These are phyloP conservation scores for Amia ocellicauda DNA, from an alignment of 2,113 vertebrate species.

Conservation along the genomic window DNA sequence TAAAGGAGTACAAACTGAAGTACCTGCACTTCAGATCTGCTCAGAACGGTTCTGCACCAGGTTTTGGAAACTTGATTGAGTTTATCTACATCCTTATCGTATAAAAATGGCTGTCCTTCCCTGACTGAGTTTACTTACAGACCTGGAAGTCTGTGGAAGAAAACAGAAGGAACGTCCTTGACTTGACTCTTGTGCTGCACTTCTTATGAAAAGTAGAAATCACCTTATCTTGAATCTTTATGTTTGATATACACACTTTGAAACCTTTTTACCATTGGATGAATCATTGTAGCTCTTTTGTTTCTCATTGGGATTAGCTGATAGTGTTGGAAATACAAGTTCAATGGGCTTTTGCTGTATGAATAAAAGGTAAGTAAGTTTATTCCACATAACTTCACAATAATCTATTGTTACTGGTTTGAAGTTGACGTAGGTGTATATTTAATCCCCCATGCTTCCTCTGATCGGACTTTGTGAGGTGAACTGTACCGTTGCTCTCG, in stretches of 20 bases:
- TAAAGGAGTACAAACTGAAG: no score
- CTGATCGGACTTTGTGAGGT: slow-evolving; percentile 11
- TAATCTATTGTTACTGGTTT: no score
- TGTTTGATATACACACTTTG: neutral
- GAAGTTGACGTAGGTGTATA: no score
- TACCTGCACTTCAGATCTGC: no score
- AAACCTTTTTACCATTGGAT: slow-evolving; percentile 19
- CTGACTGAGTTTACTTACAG: neutral
- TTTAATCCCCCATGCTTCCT: no score
- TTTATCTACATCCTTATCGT: slow-evolving; percentile 9
- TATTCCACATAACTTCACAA: no score
- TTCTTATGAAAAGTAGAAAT: neutral
- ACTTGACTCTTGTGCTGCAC: slow-evolving; percentile 17
- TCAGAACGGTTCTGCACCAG: no score
- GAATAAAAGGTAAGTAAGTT: no score
- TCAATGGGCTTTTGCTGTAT: no score
- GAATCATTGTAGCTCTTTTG: no score
- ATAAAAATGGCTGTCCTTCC: neutral
- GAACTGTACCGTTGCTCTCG: slow-evolving; percentile 23
- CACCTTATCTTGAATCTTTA: neutral
- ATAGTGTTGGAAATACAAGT: no score
- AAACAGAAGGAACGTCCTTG: slow-evolving; percentile 8
- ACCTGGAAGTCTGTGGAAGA: neutral
- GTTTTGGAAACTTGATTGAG: slow-evolving; percentile 1
- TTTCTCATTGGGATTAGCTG: no score